Percentiles rank a stretch among this genome's conserved stretches.
Conservation (phyloP, 2,797 vertebrate genomes). For the Chelmon rostratus region DNA sequence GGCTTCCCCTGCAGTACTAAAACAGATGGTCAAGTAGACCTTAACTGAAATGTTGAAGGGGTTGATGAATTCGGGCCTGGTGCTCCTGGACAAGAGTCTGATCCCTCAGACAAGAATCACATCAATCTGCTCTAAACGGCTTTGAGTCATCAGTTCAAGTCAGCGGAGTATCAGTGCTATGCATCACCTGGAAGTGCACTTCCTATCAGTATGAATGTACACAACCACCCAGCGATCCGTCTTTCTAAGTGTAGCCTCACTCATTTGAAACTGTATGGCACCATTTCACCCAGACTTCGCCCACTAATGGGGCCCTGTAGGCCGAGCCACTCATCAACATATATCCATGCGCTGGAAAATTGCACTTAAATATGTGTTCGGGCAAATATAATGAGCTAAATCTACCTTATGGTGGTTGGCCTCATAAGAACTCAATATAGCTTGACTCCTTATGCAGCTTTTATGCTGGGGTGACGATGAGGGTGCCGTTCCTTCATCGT, state of each 20-base stretch:
- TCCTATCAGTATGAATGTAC: conserved; percentile 15
- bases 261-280: conserved; percentile 26
- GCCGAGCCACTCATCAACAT: conserved; percentile 1
- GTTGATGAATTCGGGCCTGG: conserved; percentile 31
- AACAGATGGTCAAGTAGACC: conserved; percentile 36
- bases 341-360: background rate
- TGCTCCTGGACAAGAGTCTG: conserved; percentile 8
- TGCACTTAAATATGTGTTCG: background rate
- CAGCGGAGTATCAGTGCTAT: background rate
- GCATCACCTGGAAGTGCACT: conserved; percentile 39
- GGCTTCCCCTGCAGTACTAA: conserved; percentile 8
- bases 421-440: background rate
- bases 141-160: conserved; percentile 48
- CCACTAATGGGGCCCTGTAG: background rate
- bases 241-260: conserved; percentile 7
- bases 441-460: conserved; percentile 25
- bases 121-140: conserved; percentile 2
- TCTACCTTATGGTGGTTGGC: background rate
- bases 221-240: conserved; percentile 4
- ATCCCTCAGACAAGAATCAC: conserved; percentile 21
- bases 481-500: background rate
- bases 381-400: conserved; percentile 16
- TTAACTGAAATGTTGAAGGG: conserved; percentile 28
- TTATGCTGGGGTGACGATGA: conserved; percentile 5
- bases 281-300: conserved; percentile 23